Percentiles rank a stretch among this genome's conserved stretches.
Evolutionary conservation across 64 coral and sea anemone genomes (phyloP).

Genomic region (Astreopora myriophthalma): DNA sequence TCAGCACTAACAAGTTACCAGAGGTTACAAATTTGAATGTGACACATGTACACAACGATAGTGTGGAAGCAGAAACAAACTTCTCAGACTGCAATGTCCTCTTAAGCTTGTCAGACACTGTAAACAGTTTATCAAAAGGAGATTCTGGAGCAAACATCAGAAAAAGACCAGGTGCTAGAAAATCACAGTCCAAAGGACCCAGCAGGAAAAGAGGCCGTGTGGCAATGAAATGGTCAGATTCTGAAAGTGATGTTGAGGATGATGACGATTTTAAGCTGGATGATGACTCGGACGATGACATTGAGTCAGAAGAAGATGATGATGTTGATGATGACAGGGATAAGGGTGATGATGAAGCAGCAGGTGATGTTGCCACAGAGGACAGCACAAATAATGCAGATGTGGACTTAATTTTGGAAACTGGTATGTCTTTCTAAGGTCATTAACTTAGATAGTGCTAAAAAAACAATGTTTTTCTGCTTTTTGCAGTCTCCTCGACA

Average conservation of each 20-base stretch:
- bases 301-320: not conserved
- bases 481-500: no score
- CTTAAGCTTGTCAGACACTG: not conserved
- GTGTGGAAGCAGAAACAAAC: not conserved
- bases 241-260: conserved; percentile 4
- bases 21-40: not conserved
- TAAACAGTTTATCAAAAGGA: not conserved
- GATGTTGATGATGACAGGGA: not conserved
- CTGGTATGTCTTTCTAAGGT: not conserved
- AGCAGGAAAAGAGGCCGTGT: not conserved
- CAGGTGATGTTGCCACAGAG: not conserved
- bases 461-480: no score
- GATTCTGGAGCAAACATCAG: not conserved
- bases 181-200: not conserved
- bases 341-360: not conserved
- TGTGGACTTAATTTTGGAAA: not conserved
- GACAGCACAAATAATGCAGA: not conserved
- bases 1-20: not conserved
- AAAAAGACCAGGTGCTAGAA: conserved; percentile 1
- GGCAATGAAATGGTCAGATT: not conserved
- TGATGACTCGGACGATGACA: conserved; percentile 35
- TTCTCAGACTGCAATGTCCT: not conserved
- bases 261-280: not conserved
- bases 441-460: no score
- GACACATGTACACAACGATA: not conserved